A percentile compares a stretch with the other conserved stretches of the same genome.
phyloP scores from a whole-genome alignment of 2,888 invertebrate genomes.

The Yponomeuta sedellus region DNA sequence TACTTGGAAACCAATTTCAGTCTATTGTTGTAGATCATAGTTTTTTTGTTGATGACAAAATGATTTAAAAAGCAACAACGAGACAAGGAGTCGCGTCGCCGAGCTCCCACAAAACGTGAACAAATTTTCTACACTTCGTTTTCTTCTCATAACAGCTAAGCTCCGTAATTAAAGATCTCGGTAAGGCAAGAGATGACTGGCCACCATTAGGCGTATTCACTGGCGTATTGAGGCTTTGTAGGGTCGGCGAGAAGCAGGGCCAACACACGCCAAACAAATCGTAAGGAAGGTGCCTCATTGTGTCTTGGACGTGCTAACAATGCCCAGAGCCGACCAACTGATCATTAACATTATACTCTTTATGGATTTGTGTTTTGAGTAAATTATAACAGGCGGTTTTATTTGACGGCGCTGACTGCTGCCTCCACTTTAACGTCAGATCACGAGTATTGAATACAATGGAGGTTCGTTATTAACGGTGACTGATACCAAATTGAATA shows the following conservation, averaged over 20 bases:
- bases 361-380: slow-evolving; percentile 76
- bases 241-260: background rate
- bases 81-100: slow-evolving; percentile 48
- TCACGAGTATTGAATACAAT: slow-evolving; percentile 46
- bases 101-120: slow-evolving; percentile 63
- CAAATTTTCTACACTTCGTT: slow-evolving; percentile 66
- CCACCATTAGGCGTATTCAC: slow-evolving; percentile 56
- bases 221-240: slow-evolving; percentile 34
- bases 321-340: slow-evolving; percentile 64
- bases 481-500: slow-evolving; percentile 57
- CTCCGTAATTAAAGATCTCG: slow-evolving; percentile 62
- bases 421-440: slow-evolving; percentile 39
- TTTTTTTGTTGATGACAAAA: slow-evolving; percentile 50
- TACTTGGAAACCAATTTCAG: slow-evolving; percentile 58
- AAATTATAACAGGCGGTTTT: slow-evolving; percentile 73
- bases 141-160: slow-evolving; percentile 51
- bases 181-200: slow-evolving; percentile 60
- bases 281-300: slow-evolving; percentile 65
- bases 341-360: slow-evolving; percentile 73
- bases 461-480: slow-evolving; percentile 66
- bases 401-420: slow-evolving; percentile 38
- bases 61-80: slow-evolving; percentile 40
- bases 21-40: slow-evolving; percentile 59
- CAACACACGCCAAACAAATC: slow-evolving; percentile 61
- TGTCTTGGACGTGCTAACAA: slow-evolving; percentile 70